Base-by-base conservation (phyloP, 92 coral and sea anemone species). In the Porites cylindrica region DNA sequence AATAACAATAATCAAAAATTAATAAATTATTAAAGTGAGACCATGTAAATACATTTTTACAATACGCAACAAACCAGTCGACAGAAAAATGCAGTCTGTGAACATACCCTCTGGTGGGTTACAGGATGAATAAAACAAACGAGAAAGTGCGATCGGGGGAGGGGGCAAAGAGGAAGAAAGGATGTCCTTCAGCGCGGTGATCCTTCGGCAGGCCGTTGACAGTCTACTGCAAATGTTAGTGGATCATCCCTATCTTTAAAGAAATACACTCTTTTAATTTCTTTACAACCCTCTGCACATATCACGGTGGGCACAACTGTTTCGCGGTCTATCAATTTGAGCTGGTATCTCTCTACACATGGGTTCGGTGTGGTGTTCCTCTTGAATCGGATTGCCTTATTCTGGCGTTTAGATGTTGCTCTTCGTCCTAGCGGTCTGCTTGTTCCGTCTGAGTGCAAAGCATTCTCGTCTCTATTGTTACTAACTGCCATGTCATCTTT, bases 231-330 rank as follows among this genome's bases (percentile, higher is more conserved):
- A 71, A 82, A 14, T 9, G 60, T 43, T 38, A 70, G 21, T 2
- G 77, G 86, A 56, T 20, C 66, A 0, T 82, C 86, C 71, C 86
- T 70, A 10, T 82, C 47, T 1, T 19, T 14, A 0, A 59, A 43
- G 69, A 23, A 70, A 52, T 29, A 11, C 2, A 82, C 19, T 61
- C 78, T 23, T 17, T 29, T 70, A 26, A 32, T 59, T 16, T 70
- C 86, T 16, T 38, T 19, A 68, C 86, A 82, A 6, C 78, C 86
- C 13, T 32, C 20, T 18, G 58, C 78, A 29, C 86, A 82, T 9
- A 43, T 38, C 29, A 58, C 86, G 6, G 78, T 70, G 8, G 16
- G 3, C 2, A 82, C 23, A 7, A 19, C 69, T 9, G 0, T 58
- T 16, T 23, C 19, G 3, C 75, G 29, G 21, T 69, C 85, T 21